Percentiles rank a stretch among this genome's conserved stretches.
These are phyloP conservation scores for Sebastes hubbsi DNA, from an alignment of 2,797 vertebrate genomes.

Conservation along the genomic window DNA sequence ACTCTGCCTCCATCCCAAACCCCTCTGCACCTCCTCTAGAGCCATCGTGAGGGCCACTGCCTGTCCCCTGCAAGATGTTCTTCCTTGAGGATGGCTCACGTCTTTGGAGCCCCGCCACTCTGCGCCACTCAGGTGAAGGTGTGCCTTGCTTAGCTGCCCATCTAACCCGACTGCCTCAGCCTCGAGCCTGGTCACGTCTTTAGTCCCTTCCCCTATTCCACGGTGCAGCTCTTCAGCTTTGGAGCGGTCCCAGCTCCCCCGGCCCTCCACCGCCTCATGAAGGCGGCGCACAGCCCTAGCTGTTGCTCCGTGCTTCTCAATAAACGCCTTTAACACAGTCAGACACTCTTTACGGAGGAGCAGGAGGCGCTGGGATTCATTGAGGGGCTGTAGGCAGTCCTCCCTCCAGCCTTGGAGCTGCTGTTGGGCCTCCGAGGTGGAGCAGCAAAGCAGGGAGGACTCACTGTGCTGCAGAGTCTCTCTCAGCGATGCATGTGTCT, in stretches of 20 bases:
- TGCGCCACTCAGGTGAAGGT: slow-evolving; percentile 83
- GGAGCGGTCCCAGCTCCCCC: slow-evolving; percentile 86
- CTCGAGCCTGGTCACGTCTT: slow-evolving; percentile 84
- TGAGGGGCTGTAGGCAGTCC: slow-evolving; percentile 89
- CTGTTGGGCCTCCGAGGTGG: slow-evolving; percentile 83
- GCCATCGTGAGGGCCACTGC: slow-evolving; percentile 72
- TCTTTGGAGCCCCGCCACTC: slow-evolving; percentile 80
- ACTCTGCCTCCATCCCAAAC: slow-evolving; percentile 86
- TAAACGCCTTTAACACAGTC: slow-evolving; percentile 81
- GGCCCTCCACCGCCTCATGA: slow-evolving; percentile 85
- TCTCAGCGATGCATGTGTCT: slow-evolving; percentile 75
- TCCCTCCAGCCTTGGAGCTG: slow-evolving; percentile 85
- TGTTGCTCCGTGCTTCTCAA: slow-evolving; percentile 74
- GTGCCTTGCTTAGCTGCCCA: slow-evolving; percentile 88
- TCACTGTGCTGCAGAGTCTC: slow-evolving; percentile 82
- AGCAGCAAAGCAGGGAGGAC: slow-evolving; percentile 79
- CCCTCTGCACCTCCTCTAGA: slow-evolving; percentile 87
- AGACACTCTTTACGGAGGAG: slow-evolving; percentile 84
- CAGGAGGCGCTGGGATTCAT: slow-evolving; percentile 86
- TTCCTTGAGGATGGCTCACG: slow-evolving; percentile 81
- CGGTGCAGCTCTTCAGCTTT: slow-evolving; percentile 86
- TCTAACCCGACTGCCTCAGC: slow-evolving; percentile 87
- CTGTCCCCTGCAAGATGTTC: slow-evolving; percentile 87
- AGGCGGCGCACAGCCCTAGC: slow-evolving; percentile 75
- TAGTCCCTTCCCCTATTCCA: slow-evolving; percentile 80